Conservation (phyloP, 2,888 invertebrate species). For the Lasioglossum lativentre region DNA sequence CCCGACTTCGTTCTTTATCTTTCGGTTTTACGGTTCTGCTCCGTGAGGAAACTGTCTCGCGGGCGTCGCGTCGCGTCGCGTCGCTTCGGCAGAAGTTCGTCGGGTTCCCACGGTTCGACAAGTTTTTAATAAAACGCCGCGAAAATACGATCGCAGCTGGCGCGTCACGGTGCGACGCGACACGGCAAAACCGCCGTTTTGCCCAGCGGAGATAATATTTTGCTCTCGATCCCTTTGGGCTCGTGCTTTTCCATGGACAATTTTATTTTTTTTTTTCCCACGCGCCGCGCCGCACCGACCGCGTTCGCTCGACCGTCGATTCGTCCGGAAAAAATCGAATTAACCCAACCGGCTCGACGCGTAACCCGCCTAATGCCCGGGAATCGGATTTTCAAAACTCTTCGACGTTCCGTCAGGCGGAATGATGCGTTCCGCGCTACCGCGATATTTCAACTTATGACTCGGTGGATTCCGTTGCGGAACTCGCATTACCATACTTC, state of each 20-base stretch:
- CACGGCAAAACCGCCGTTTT: neutral
- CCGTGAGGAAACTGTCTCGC: neutral
- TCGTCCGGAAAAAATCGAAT: conserved; percentile 14
- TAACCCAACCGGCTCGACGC: conserved; percentile 5
- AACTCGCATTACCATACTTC: neutral
- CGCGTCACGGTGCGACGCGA: conserved; percentile 3
- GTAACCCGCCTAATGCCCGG: neutral
- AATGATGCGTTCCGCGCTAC: neutral
- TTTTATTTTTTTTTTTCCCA: neutral
- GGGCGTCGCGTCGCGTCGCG: too few species aligned
- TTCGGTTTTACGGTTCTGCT: neutral
- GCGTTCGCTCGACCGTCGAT: neutral
- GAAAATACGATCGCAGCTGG: conserved; percentile 40
- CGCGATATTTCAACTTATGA: neutral
- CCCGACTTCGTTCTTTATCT: conserved; percentile 15
- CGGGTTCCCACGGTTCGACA: conserved; percentile 13
- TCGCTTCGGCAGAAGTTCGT: neutral
- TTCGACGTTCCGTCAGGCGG: neutral
- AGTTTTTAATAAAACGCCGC: conserved; percentile 45
- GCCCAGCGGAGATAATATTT: conserved; percentile 33
- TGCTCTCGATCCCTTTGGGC: neutral
- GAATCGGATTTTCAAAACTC: neutral
- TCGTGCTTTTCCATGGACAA: neutral
- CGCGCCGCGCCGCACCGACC: neutral
- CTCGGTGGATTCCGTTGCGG: neutral